Conservation (phyloP, 2,797 vertebrate genomes). For the Acanthurus lineatus region DNA sequence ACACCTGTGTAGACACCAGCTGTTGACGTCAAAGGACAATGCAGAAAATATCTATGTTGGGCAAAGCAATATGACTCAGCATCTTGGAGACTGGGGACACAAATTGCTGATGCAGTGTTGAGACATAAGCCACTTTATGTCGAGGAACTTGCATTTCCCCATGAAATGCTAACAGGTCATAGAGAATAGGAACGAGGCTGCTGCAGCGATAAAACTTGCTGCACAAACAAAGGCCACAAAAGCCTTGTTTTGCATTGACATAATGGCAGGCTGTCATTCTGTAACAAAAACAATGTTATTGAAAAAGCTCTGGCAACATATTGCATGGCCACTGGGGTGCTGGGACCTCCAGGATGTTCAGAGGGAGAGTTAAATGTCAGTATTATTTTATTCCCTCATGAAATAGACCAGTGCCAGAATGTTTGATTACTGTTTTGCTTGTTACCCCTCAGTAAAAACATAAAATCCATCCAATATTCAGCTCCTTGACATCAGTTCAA, state of each 20-base stretch:
- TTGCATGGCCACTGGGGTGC: background rate
- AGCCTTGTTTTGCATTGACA: background rate
- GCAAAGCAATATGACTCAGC: conserved; percentile 71
- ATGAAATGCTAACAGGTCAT: conserved; percentile 24
- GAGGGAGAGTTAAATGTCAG: conserved; percentile 3
- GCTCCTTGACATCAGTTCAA: conserved; percentile 9
- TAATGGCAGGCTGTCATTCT: background rate
- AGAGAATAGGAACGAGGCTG: conserved; percentile 17
- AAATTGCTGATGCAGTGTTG: conserved; percentile 62
- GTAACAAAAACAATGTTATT: background rate
- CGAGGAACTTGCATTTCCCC: conserved; percentile 38
- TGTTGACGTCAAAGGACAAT: conserved; percentile 49
- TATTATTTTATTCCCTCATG: conserved; percentile 1
- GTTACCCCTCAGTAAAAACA: conserved; percentile 17
- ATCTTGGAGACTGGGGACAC: conserved; percentile 43
- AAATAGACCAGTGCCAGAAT: conserved; percentile 12
- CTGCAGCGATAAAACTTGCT: conserved; percentile 6
- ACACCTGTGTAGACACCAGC: conserved; percentile 58
- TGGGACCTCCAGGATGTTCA: conserved; percentile 5
- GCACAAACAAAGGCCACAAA: background rate
- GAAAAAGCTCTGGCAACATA: background rate
- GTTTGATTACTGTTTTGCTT: conserved; percentile 14
- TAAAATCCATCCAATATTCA: background rate
- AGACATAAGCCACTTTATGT: conserved; percentile 42
- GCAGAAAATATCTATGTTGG: conserved; percentile 47